These are phyloP conservation scores for Epinephelus coioides DNA, from an alignment of 2,797 vertebrate genomes.

Conservation along the genomic window DNA sequence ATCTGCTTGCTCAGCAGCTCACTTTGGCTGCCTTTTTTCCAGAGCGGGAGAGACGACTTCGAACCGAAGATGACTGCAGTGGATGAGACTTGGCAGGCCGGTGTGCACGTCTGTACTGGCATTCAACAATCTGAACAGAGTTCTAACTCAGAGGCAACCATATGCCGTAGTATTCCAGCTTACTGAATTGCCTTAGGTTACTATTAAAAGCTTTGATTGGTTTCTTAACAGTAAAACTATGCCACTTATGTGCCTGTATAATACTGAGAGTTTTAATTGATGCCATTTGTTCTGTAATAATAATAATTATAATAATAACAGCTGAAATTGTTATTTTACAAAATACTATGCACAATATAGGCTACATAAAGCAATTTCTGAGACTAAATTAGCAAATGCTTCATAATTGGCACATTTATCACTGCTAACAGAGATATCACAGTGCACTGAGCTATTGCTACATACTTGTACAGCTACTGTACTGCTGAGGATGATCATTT, in stretches of 20 bases:
- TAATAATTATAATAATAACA: slow-evolving; percentile 75
- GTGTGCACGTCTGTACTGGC: slow-evolving; percentile 33
- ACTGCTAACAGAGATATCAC: slow-evolving; percentile 89
- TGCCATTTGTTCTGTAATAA: slow-evolving; percentile 68
- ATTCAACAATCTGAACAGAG: slow-evolving; percentile 47
- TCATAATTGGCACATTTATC: slow-evolving; percentile 95
- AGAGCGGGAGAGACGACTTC: slow-evolving; percentile 34
- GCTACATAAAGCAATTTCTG: slow-evolving; percentile 88
- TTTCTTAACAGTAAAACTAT: slow-evolving; percentile 83
- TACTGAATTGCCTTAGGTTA: slow-evolving; percentile 36
- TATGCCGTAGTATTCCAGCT: slow-evolving; percentile 51
- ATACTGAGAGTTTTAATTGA: slow-evolving; percentile 88
- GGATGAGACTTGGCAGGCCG: slow-evolving; percentile 27
- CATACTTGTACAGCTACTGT: slow-evolving; percentile 84
- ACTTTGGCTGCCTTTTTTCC: slow-evolving; percentile 31
- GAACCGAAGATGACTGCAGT: slow-evolving; percentile 34
- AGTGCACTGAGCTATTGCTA: slow-evolving; percentile 89
- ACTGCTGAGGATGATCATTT: slow-evolving; percentile 58
- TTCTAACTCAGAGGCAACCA: slow-evolving; percentile 79
- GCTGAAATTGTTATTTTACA: slow-evolving; percentile 84
- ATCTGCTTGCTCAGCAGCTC: slow-evolving; percentile 42
- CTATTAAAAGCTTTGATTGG: slow-evolving; percentile 53
- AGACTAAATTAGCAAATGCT: slow-evolving; percentile 90
- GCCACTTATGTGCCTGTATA: slow-evolving; percentile 87
- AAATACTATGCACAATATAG: slow-evolving; percentile 92